Evolutionary conservation across 2,113 vertebrate genomes (phyloP), one percentile per base, ranked within the genome.

Genomic region (Climacteris rufus): DNA sequence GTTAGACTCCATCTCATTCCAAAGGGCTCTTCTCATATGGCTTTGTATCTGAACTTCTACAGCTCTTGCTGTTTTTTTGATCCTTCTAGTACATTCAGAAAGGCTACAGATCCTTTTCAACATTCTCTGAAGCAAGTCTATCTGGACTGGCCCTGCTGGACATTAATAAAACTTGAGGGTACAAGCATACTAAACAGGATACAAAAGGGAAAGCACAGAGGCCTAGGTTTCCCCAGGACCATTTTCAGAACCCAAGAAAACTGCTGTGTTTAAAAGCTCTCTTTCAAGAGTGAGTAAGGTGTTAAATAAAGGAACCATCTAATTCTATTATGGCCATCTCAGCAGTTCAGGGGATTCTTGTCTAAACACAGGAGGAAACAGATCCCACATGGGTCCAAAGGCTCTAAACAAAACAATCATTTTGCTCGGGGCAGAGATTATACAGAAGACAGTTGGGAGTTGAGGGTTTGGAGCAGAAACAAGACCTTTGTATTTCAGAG

Each of bases 271-370:
- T 47, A 61, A 93, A 91, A 89, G 56, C 52, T 77, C 61, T 77
- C 40, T 52, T 87, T 69, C 13, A 77, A 77, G 39, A 78, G 63
- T 1, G 3, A 80, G 39, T 47, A 94, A 94, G 71, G 82, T 83
- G 63, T 86, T 93, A 83, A 90, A 87, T 65, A 90, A 94, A 94
- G 60, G 75, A 80, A 63, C 39, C 66, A 85, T 49, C 50, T 63
- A 83, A 54, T 72, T 92, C 63, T 66, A 40, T 90, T 66, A 93
- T 2, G 39, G 52, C 27, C 90, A 90, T 59, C 82, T 94, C 91
- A 83, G 92, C 93, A 95, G 82, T 49, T 94, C 75, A 89, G 84
- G 75, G 80, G 79, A 93, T 93, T 59, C 71, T 90, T 94, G 82
- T 85, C 90, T 90, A 91, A 92, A 89, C 83, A 96, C 65, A 76